Percentiles rank a stretch among this genome's conserved stretches.
Evolutionary conservation across 2,797 vertebrate genomes (phyloP).

Genomic region (Echiichthys vipera): DNA sequence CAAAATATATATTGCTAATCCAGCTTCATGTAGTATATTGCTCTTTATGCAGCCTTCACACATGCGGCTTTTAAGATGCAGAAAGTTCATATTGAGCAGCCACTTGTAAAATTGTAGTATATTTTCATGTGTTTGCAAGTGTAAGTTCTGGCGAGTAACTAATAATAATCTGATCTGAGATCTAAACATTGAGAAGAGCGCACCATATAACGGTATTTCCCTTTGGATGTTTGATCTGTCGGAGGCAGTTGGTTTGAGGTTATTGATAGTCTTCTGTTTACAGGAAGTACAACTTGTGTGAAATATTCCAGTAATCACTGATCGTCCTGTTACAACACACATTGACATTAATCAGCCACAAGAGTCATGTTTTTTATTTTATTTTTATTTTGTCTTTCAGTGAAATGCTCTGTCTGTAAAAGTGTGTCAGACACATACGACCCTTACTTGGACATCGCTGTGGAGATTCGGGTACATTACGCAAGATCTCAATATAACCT

Average conservation of each 20-base stretch:
- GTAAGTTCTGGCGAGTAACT: neutral
- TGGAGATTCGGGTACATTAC: slow-evolving; percentile 92
- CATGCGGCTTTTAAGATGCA: neutral
- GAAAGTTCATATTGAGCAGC: neutral
- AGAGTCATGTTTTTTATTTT: slow-evolving; percentile 3
- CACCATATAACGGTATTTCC: slow-evolving; percentile 1
- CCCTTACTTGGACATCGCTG: slow-evolving; percentile 93
- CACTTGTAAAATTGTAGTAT: neutral
- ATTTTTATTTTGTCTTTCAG: slow-evolving; percentile 80
- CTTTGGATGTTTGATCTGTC: slow-evolving; percentile 4
- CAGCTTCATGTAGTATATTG: neutral
- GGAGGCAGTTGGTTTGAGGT: slow-evolving; percentile 8
- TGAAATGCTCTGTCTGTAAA: slow-evolving; percentile 94
- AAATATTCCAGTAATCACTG: slow-evolving; percentile 4
- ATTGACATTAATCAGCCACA: no score
- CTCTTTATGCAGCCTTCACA: neutral
- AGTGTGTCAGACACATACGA: slow-evolving; percentile 95
- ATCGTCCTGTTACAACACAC: neutral
- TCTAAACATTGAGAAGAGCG: neutral
- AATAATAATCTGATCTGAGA: neutral
- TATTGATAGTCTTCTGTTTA: slow-evolving; percentile 6
- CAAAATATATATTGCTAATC: neutral
- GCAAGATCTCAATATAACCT: neutral
- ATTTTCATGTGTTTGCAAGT: neutral
- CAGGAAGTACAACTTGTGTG: slow-evolving; percentile 32